Percentiles rank a stretch among this genome's conserved stretches.
phyloP scores from a whole-genome alignment of 2,113 vertebrate genomes.

The Sylvietta virens region DNA sequence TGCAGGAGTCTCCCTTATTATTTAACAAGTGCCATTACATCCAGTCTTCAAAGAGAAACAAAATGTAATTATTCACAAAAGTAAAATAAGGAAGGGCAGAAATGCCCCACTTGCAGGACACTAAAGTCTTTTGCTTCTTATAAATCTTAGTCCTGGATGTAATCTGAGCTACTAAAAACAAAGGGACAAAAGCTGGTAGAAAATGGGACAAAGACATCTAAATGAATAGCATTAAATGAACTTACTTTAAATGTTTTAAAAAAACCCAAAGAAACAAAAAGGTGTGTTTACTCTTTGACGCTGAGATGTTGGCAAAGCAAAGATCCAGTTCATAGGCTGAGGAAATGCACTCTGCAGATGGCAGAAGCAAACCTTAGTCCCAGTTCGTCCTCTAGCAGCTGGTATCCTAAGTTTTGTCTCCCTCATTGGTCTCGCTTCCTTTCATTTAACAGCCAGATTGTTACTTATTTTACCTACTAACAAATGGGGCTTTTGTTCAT shows the following conservation, averaged over 20 bases:
- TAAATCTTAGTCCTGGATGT: neutral
- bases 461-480: slow-evolving; percentile 17
- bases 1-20: neutral
- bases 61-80: neutral
- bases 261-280: neutral
- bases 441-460: neutral
- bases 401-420: neutral
- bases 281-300: neutral
- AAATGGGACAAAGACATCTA: neutral
- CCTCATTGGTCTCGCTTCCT: slow-evolving; percentile 38
- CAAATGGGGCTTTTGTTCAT: slow-evolving; percentile 30
- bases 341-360: slow-evolving; percentile 33
- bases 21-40: neutral
- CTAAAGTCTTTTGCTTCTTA: neutral
- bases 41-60: neutral
- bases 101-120: neutral
- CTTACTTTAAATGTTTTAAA: neutral
- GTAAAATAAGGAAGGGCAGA: neutral
- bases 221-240: neutral
- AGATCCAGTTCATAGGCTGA: neutral
- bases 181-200: neutral
- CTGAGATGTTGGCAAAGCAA: neutral
- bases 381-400: slow-evolving; percentile 9
- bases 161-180: neutral
- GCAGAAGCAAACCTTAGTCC: neutral